Evolutionary conservation across 64 coral and sea anemone species (phyloP).

Genomic region (Actinia tenebrosa): DNA sequence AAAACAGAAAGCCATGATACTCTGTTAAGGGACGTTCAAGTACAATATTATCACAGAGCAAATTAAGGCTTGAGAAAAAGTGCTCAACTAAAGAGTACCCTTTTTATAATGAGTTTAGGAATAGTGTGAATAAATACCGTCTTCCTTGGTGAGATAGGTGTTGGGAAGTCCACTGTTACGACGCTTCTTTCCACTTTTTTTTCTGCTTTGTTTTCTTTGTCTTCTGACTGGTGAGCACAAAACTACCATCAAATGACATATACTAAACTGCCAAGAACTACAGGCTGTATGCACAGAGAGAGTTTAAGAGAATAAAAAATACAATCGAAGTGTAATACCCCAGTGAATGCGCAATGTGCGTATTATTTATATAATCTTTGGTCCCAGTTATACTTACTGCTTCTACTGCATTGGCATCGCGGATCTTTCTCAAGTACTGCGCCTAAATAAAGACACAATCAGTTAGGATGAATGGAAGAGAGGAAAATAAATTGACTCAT

Average conservation of each 20-base stretch:
- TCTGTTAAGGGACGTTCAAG: neutral
- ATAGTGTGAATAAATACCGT: neutral
- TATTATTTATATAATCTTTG: no score
- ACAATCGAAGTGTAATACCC: no score
- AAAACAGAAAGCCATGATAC: neutral
- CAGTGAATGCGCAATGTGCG: no score
- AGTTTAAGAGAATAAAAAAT: no score
- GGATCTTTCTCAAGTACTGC: constrained; percentile 6
- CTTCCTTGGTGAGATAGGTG: neutral
- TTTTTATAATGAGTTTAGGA: no score
- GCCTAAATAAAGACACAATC: neutral
- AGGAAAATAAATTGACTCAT: neutral
- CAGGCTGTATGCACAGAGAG: neutral
- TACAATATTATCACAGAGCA: no score
- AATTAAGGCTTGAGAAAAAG: neutral
- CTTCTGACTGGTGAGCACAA: neutral
- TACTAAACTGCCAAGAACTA: neutral
- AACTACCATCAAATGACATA: neutral
- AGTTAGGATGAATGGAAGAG: neutral
- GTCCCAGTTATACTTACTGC: neutral
- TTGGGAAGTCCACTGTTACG: constrained; percentile 21
- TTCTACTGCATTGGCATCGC: neutral
- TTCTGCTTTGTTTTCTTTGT: neutral
- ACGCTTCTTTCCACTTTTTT: constrained; percentile 12
- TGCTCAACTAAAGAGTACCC: no score